A percentile compares a stretch with the other conserved stretches of the same genome.
phyloP scores from a whole-genome alignment of 2,113 vertebrate genomes.

The Oreochromis spilurus region DNA sequence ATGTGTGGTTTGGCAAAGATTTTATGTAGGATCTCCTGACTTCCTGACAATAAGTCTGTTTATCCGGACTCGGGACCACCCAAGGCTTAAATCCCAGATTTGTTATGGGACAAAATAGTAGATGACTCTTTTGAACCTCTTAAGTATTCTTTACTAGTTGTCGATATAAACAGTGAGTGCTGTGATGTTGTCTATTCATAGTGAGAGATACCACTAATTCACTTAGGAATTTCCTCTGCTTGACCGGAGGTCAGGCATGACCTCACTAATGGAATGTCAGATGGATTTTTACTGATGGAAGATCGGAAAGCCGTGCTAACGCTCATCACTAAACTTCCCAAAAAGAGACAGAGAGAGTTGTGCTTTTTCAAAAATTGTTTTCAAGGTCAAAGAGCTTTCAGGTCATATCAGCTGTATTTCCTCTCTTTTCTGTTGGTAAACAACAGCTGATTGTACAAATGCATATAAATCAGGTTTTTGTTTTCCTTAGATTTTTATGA shows the following conservation, averaged over 20 bases:
- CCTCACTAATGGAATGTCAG: neutral
- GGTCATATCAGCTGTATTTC: neutral
- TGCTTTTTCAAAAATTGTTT: neutral
- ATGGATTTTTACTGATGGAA: neutral
- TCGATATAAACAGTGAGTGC: neutral
- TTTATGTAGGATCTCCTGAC: neutral
- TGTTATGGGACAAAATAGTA: neutral
- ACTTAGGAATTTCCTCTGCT: slow-evolving; percentile 17
- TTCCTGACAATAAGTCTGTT: neutral
- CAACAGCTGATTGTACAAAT: neutral
- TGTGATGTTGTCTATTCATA: neutral
- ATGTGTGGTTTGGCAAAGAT: neutral
- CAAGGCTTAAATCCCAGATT: neutral
- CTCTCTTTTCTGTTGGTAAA: neutral
- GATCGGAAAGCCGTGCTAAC: neutral
- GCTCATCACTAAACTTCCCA: neutral
- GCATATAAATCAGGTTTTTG: neutral
- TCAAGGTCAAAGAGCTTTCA: neutral
- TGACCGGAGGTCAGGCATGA: neutral
- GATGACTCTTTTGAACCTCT: neutral
- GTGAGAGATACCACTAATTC: slow-evolving; percentile 1
- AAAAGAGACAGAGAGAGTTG: neutral
- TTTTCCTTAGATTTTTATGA: neutral
- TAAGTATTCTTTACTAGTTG: neutral
- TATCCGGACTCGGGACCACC: neutral